Evolutionary conservation across 2,888 invertebrate genomes (phyloP).

Genomic region (Tinea trinotella): DNA sequence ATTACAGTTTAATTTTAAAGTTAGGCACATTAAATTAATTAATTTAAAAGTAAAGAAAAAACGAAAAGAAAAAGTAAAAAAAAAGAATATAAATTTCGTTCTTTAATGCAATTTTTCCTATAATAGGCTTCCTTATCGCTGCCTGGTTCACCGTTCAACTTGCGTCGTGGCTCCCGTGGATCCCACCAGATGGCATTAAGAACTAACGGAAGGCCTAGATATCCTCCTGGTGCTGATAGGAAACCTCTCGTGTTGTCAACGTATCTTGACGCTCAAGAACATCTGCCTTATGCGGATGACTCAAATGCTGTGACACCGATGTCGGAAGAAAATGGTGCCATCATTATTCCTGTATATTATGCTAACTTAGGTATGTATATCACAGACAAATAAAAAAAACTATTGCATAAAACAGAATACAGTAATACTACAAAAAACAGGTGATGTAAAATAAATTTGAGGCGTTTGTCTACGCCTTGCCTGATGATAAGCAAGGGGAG

Average conservation of each 20-base stretch:
- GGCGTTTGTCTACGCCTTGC: too few relatives aligned
- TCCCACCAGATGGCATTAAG: constrained; percentile 94
- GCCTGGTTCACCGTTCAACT: constrained; percentile 96
- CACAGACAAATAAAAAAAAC: too few relatives aligned
- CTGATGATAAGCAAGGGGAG: too few relatives aligned
- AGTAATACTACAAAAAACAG: too few relatives aligned
- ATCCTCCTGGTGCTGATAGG: constrained; percentile 88
- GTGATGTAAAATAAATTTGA: too few relatives aligned
- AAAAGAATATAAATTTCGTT: not conserved
- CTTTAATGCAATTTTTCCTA: not conserved
- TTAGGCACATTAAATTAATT: too few relatives aligned
- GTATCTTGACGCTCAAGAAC: constrained; percentile 94
- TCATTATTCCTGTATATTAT: constrained; percentile 92
- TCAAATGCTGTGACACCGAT: constrained; percentile 97
- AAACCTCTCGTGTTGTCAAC: constrained; percentile 95
- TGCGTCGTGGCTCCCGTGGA: constrained; percentile 90
- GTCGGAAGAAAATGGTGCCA: constrained; percentile 97
- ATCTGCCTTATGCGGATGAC: constrained; percentile 97
- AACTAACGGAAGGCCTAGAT: constrained; percentile 83
- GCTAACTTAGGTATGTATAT: constrained; percentile 80
- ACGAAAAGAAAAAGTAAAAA: too few relatives aligned
- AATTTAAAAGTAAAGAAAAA: too few relatives aligned
- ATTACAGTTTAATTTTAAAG: too few relatives aligned
- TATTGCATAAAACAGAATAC: too few relatives aligned
- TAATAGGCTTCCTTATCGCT: constrained; percentile 96